Conservation (phyloP, 2,888 invertebrate species). For the Pseudolycoriella hygida region DNA sequence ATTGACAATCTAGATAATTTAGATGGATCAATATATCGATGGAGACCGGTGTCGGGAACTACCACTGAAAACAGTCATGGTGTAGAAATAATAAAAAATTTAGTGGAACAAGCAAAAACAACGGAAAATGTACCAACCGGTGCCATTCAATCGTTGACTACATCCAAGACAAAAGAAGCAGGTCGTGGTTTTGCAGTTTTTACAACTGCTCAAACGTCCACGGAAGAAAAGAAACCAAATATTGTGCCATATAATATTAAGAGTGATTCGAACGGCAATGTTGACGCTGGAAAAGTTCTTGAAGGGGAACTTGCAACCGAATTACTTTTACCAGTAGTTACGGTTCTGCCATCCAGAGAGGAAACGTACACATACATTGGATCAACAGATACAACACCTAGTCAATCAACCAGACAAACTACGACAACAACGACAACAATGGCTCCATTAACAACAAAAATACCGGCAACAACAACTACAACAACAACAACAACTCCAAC, state of each 20-base stretch:
- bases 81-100: slow-evolving; percentile 15
- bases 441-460: background rate
- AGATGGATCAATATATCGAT: too few relatives aligned
- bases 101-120: slow-evolving; percentile 10
- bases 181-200: slow-evolving; percentile 1
- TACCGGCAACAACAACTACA: slow-evolving; percentile 13
- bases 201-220: background rate
- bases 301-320: background rate
- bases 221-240: background rate
- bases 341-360: background rate
- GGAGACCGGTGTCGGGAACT: too few relatives aligned
- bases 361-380: background rate
- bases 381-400: background rate
- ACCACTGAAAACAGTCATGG: slow-evolving; percentile 10
- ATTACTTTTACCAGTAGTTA: background rate
- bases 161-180: slow-evolving; percentile 23
- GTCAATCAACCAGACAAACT: slow-evolving; percentile 13
- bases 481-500: background rate
- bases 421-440: slow-evolving; percentile 12
- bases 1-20: too few relatives aligned
- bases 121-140: slow-evolving; percentile 19
- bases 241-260: background rate
- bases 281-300: background rate
- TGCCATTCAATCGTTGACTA: slow-evolving; percentile 22
- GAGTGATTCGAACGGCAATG: background rate